These are phyloP conservation scores for Rugalucina vietnamica DNA, from an alignment of 2,888 invertebrate species.

Conservation along the genomic window DNA sequence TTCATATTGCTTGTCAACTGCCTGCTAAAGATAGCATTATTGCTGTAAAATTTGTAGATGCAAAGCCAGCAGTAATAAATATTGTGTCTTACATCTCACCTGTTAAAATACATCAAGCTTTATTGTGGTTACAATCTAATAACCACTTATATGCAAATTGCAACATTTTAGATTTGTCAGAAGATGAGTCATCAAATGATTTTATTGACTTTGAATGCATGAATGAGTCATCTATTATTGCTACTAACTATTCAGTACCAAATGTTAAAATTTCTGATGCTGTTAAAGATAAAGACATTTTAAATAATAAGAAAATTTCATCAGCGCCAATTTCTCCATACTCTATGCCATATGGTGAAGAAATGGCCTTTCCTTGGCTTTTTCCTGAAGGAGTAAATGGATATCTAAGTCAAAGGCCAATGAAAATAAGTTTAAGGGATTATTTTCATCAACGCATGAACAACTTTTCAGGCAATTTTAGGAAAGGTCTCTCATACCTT, in stretches of 20 bases:
- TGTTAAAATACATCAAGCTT: conserved; percentile 11
- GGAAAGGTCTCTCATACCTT: conserved; percentile 34
- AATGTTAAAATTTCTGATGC: background rate
- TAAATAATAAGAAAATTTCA: background rate
- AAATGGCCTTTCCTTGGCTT: conserved; percentile 37
- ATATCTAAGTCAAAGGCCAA: conserved; percentile 15
- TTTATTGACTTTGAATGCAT: conserved; percentile 15
- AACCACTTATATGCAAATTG: conserved; percentile 19
- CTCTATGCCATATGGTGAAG: conserved; percentile 18
- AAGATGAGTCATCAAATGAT: background rate
- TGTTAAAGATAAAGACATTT: background rate
- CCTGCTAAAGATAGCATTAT: background rate
- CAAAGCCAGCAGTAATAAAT: background rate
- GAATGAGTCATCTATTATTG: background rate
- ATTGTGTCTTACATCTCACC: background rate
- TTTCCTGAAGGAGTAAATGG: conserved; percentile 30
- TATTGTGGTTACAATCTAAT: conserved; percentile 24
- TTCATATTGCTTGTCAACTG: background rate
- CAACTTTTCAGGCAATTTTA: conserved; percentile 13
- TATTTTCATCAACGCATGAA: conserved; percentile 27
- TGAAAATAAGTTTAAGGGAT: background rate
- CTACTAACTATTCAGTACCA: conserved; percentile 11
- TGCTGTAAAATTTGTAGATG: conserved; percentile 8
- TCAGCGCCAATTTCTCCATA: conserved; percentile 15
- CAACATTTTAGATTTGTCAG: background rate